These are phyloP conservation scores for Armadillidium nasatum DNA, from an alignment of 1,140 invertebrate species.

Conservation along the genomic window DNA sequence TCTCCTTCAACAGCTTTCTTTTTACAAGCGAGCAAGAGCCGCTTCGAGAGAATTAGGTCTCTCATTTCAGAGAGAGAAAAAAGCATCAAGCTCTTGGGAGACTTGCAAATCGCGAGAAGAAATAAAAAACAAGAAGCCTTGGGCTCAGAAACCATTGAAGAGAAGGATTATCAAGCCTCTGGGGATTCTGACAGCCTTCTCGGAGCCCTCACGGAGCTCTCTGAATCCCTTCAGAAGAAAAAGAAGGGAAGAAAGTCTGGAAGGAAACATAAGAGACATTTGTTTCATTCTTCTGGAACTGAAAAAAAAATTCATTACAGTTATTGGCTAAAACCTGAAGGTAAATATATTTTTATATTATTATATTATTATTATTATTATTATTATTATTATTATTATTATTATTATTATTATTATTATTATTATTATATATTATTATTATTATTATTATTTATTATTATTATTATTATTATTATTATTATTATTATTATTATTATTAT, in stretches of 20 bases:
- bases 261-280: background rate
- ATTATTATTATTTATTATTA: background rate
- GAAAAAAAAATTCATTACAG: background rate
- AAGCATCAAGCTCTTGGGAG: background rate
- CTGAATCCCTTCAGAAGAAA: slow-evolving; percentile 47
- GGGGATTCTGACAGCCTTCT: slow-evolving; percentile 17
- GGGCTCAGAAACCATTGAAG: background rate
- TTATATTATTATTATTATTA: background rate
- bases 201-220: slow-evolving; percentile 17
- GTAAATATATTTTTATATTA: background rate
- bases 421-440: background rate
- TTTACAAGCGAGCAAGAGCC: slow-evolving; percentile 14
- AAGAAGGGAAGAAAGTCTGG: background rate
- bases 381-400: background rate
- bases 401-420: background rate
- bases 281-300: background rate
- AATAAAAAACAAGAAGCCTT: background rate
- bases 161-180: background rate
- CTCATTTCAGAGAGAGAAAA: background rate
- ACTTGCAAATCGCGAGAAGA: slow-evolving; percentile 21
- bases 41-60: slow-evolving; percentile 10
- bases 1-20: slow-evolving; percentile 23
- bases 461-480: too few species aligned
- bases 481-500: too few species aligned
- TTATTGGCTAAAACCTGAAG: background rate